phyloP scores from a whole-genome alignment of 2,888 invertebrate genomes.

The Glomeris marginata region DNA sequence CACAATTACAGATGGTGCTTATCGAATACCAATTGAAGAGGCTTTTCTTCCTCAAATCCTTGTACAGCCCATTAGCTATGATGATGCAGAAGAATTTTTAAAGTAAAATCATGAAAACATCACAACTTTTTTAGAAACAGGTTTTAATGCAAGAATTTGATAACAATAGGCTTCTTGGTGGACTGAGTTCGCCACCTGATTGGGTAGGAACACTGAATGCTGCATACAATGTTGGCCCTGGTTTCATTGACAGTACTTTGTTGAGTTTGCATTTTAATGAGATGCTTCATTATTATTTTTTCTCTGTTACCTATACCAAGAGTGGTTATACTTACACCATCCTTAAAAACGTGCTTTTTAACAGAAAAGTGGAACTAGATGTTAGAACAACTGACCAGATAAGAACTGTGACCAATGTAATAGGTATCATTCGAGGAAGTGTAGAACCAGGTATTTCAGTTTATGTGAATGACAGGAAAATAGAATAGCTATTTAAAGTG shows the following conservation, averaged over 20 bases:
- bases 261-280: not conserved
- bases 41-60: slow-evolving; percentile 29
- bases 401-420: slow-evolving; percentile 24
- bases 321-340: no score
- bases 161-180: not conserved
- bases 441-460: slow-evolving; percentile 26
- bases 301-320: no score
- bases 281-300: no score
- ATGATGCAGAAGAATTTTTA: slow-evolving; percentile 27
- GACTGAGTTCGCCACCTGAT: not conserved
- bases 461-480: no score
- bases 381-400: slow-evolving; percentile 1
- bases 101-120: slow-evolving; percentile 17
- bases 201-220: slow-evolving; percentile 20
- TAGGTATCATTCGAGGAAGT: slow-evolving; percentile 26
- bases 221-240: slow-evolving; percentile 31
- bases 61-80: slow-evolving; percentile 30
- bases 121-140: not conserved
- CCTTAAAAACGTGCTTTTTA: no score
- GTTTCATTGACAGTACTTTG: slow-evolving; percentile 19
- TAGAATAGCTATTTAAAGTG: no score
- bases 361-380: not conserved
- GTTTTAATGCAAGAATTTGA: slow-evolving; percentile 8
- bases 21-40: slow-evolving; percentile 19
- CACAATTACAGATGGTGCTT: slow-evolving; percentile 20